Percentiles rank a stretch among this genome's conserved stretches.
Evolutionary conservation across 2,797 vertebrate genomes (phyloP).

Genomic region (Sebastes nivosus): DNA sequence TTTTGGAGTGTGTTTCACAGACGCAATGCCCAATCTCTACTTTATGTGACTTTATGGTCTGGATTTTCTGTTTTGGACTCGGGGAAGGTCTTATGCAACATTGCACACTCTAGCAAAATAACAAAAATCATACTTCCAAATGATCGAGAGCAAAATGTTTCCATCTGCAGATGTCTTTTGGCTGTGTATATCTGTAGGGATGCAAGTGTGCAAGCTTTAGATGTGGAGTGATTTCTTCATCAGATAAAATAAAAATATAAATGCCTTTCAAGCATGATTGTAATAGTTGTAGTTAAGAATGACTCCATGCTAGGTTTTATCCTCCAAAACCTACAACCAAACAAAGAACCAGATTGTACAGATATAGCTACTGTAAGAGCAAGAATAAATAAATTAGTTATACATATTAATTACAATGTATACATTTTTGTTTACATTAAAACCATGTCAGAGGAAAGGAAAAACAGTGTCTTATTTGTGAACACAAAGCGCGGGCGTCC

Average conservation of each 20-base stretch:
- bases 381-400: not conserved
- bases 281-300: not conserved
- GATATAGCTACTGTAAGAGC: not conserved
- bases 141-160: conserved; percentile 51
- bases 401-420: not conserved
- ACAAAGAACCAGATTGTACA: not conserved
- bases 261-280: conserved; percentile 3
- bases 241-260: not conserved
- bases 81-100: conserved; percentile 61
- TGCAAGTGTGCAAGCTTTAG: conserved; percentile 22
- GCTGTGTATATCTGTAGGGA: conserved; percentile 11
- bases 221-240: conserved; percentile 15
- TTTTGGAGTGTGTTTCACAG: conserved; percentile 57
- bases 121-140: conserved; percentile 31
- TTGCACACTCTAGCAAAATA: conserved; percentile 40
- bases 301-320: conserved; percentile 1
- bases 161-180: conserved; percentile 56
- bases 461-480: not conserved
- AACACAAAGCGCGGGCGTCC: not conserved
- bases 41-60: conserved; percentile 37
- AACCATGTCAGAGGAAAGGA: not conserved
- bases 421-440: not conserved
- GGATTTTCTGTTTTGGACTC: conserved; percentile 43
- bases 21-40: conserved; percentile 18
- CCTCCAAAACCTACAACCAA: not conserved